These are phyloP conservation scores for Caenorhabditis sulstoni DNA, from an alignment of 2,888 invertebrate species.

Conservation along the genomic window DNA sequence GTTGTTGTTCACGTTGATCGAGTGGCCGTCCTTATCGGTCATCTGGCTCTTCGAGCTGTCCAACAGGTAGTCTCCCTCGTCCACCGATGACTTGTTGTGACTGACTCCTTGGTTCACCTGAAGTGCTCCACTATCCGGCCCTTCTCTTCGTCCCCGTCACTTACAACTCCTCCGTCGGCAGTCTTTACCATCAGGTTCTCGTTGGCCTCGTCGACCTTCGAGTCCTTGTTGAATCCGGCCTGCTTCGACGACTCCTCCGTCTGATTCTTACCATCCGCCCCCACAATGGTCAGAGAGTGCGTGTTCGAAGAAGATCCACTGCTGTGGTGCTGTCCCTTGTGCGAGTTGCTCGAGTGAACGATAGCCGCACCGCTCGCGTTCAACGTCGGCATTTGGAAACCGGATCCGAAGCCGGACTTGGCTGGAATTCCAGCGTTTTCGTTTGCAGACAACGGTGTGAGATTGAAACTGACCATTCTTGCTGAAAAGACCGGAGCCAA, in stretches of 20 bases:
- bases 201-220: slow-evolving; percentile 39
- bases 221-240: slow-evolving; percentile 36
- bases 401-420: slow-evolving; percentile 3
- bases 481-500: slow-evolving; percentile 9
- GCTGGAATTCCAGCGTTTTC: background rate
- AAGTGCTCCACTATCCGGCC: background rate
- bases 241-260: slow-evolving; percentile 13
- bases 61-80: slow-evolving; percentile 23
- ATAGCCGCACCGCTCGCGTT: slow-evolving; percentile 20
- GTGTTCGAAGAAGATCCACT: slow-evolving; percentile 45
- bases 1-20: slow-evolving; percentile 9
- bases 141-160: background rate
- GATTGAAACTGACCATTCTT: background rate
- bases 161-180: slow-evolving; percentile 27
- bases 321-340: slow-evolving; percentile 32
- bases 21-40: slow-evolving; percentile 38
- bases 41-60: slow-evolving; percentile 7
- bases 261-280: slow-evolving; percentile 48
- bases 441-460: background rate
- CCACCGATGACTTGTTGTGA: slow-evolving; percentile 43
- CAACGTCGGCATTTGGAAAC: slow-evolving; percentile 22
- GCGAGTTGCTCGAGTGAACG: slow-evolving; percentile 18
- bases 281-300: slow-evolving; percentile 32
- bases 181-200: slow-evolving; percentile 20
- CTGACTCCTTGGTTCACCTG: slow-evolving; percentile 35